A percentile compares a stretch with the other conserved stretches of the same genome.
These are phyloP conservation scores for Psittacula derbiana DNA, from an alignment of 2,797 vertebrate genomes.

Conservation along the genomic window DNA sequence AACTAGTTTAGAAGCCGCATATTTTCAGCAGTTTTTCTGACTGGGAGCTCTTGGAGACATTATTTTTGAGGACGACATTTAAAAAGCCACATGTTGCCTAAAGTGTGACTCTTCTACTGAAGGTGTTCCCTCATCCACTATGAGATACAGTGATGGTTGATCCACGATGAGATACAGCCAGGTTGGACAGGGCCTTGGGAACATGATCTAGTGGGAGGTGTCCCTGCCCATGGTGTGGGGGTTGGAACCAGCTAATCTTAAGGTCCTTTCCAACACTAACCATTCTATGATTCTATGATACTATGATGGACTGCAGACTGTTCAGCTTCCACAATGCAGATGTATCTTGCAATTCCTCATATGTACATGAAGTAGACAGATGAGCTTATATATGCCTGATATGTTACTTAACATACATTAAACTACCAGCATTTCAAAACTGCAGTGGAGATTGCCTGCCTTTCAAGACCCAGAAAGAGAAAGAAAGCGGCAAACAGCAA, in stretches of 20 bases:
- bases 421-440: not conserved
- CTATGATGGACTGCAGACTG: not conserved
- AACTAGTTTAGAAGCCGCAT: fast-evolving
- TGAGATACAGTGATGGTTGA: not conserved
- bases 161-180: not conserved
- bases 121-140: not conserved
- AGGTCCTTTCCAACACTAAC: not conserved
- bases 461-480: not conserved
- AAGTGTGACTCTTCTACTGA: not conserved
- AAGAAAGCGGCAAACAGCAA: not conserved
- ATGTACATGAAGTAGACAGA: not conserved
- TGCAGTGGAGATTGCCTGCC: not conserved
- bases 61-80: not conserved
- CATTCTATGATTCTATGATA: not conserved
- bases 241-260: not conserved
- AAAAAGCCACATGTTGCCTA: not conserved
- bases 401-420: not conserved
- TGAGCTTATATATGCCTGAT: not conserved
- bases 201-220: not conserved
- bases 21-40: not conserved
- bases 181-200: not conserved
- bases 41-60: not conserved
- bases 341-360: not conserved
- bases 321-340: not conserved
- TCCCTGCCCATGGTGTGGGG: not conserved